These are phyloP conservation scores for Turdus rufiventris DNA, from an alignment of 2,113 vertebrate genomes.

Conservation along the genomic window DNA sequence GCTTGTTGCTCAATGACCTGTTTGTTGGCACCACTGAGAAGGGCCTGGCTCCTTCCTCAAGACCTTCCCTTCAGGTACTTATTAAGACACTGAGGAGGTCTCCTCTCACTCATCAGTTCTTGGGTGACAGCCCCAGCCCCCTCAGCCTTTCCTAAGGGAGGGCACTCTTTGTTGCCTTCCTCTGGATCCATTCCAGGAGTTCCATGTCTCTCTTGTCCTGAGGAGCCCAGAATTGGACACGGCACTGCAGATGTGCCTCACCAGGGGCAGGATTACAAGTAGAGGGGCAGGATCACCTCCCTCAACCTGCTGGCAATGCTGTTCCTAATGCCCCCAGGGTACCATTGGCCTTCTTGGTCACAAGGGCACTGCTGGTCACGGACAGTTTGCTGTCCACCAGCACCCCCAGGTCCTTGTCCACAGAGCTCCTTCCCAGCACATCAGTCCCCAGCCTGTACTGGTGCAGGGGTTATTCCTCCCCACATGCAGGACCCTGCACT, in stretches of 20 bases:
- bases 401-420: neutral
- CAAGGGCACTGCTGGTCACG: neutral
- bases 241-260: neutral
- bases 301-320: neutral
- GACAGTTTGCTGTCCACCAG: neutral
- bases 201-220: neutral
- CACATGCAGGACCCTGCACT: neutral
- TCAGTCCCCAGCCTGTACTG: neutral
- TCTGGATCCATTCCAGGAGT: neutral
- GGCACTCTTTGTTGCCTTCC: neutral
- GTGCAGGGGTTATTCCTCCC: neutral
- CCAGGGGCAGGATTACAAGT: no score
- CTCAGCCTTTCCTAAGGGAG: neutral
- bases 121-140: neutral
- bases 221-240: neutral
- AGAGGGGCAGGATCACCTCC: neutral
- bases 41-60: neutral
- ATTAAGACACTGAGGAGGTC: neutral
- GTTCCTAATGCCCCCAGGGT: neutral
- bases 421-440: neutral
- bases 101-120: neutral
- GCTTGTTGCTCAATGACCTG: neutral
- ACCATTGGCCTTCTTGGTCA: accelerated
- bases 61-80: neutral
- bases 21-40: neutral